Conservation (phyloP, 2,113 vertebrate species). For the Archocentrus centrarchus region DNA sequence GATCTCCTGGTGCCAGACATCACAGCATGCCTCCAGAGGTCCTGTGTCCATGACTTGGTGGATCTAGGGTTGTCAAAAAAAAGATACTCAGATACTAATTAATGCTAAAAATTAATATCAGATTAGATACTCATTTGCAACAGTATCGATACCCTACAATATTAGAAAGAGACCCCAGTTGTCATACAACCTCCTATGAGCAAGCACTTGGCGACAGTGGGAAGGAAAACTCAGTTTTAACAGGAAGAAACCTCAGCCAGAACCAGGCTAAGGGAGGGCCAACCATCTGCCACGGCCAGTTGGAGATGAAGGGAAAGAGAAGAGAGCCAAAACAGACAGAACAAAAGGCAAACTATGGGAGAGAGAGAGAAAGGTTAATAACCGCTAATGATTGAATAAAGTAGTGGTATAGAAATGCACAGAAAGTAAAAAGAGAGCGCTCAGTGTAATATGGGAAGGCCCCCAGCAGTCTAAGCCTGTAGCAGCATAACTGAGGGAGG, state of each 20-base stretch:
- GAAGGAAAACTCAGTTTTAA: background rate
- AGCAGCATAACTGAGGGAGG: too few species aligned
- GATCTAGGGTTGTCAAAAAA: background rate
- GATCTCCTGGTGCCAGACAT: background rate
- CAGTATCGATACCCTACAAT: background rate
- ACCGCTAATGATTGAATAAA: background rate
- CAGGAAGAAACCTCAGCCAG: background rate
- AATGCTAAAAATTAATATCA: background rate
- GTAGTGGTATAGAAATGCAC: background rate
- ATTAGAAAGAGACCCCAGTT: background rate
- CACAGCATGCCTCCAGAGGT: background rate
- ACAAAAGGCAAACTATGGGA: background rate
- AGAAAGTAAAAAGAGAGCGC: background rate
- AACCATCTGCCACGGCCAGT: background rate
- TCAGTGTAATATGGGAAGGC: too few species aligned
- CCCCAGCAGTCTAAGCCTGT: too few species aligned
- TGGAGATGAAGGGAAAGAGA: accelerated
- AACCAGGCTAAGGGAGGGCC: too few species aligned
- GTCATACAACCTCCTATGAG: background rate
- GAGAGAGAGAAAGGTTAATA: background rate
- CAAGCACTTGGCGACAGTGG: background rate
- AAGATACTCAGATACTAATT: background rate
- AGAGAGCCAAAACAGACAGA: background rate
- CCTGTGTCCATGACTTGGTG: background rate
- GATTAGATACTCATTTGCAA: background rate